phyloP scores from a whole-genome alignment of 2,888 invertebrate genomes.

The Smittia sp. region DNA sequence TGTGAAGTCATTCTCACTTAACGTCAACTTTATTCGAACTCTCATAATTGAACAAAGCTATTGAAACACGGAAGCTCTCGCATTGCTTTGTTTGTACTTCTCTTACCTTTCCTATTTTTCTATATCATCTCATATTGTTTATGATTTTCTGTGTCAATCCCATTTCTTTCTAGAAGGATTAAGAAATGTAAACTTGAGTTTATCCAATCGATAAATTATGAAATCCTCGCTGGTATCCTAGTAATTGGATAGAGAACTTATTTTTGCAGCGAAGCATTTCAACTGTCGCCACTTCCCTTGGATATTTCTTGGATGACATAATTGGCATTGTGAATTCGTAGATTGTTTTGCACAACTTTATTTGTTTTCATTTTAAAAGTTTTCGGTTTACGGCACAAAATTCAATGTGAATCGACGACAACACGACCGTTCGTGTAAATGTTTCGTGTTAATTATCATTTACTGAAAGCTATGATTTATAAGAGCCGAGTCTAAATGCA shows the following conservation, averaged over 20 bases:
- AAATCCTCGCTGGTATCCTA: too few relatives aligned
- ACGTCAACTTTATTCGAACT: not conserved
- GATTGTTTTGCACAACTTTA: constrained; percentile 7
- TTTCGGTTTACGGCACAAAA: constrained; percentile 4
- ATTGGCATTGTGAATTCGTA: not conserved
- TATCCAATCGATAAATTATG: not conserved
- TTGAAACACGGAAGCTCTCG: not conserved
- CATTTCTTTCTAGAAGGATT: too few relatives aligned
- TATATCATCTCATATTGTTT: not conserved
- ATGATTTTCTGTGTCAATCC: too few relatives aligned
- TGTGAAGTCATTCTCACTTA: not conserved
- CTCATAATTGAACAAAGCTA: not conserved
- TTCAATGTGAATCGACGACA: not conserved
- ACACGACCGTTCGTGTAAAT: not conserved
- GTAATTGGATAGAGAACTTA: too few relatives aligned
- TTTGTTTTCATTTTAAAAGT: not conserved
- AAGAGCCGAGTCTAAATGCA: too few relatives aligned
- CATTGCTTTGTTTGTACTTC: not conserved
- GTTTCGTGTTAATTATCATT: not conserved
- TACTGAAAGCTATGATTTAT: constrained; percentile 1
- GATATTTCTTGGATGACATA: not conserved
- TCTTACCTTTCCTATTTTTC: not conserved
- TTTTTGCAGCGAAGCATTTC: too few relatives aligned
- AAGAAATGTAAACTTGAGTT: too few relatives aligned
- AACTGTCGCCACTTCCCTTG: not conserved